A percentile compares a stretch with the other conserved stretches of the same genome.
Evolutionary conservation across 2,113 vertebrate species (phyloP).

Genomic region (Hirundichthys speculiger): DNA sequence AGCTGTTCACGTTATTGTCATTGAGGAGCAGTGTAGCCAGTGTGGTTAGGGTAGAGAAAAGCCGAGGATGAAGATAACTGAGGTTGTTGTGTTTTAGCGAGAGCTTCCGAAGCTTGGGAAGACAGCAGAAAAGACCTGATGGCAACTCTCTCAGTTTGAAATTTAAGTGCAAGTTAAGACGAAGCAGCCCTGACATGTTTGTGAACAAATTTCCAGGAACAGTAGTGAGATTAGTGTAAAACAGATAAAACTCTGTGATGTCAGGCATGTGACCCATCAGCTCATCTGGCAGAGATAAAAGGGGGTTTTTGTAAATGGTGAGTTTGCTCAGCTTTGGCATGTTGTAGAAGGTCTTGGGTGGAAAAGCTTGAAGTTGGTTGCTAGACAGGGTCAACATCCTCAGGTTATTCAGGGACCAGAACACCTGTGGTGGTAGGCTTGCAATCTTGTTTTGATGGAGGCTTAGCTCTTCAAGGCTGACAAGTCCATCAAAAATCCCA

Average conservation of each 20-base stretch:
- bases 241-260: slow-evolving; percentile 83
- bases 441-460: slow-evolving; percentile 82
- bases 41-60: slow-evolving; percentile 78
- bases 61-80: slow-evolving; percentile 72
- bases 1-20: slow-evolving; percentile 71
- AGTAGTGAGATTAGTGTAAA: slow-evolving; percentile 82
- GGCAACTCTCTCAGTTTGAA: slow-evolving; percentile 79
- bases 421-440: slow-evolving; percentile 77
- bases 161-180: slow-evolving; percentile 81
- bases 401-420: slow-evolving; percentile 81
- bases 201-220: slow-evolving; percentile 85
- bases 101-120: slow-evolving; percentile 79
- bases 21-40: slow-evolving; percentile 78
- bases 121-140: slow-evolving; percentile 79
- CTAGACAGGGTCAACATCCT: slow-evolving; percentile 75
- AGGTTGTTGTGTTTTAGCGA: slow-evolving; percentile 82
- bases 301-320: slow-evolving; percentile 85
- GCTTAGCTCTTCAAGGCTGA: slow-evolving; percentile 79
- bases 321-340: slow-evolving; percentile 78
- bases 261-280: slow-evolving; percentile 87
- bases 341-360: slow-evolving; percentile 83
- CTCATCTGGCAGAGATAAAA: slow-evolving; percentile 81
- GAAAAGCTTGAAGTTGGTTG: slow-evolving; percentile 82
- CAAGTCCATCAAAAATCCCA: slow-evolving; percentile 77
- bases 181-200: slow-evolving; percentile 84